Evolutionary conservation across 2,113 vertebrate genomes (phyloP), one percentile per base, ranked within the genome.

Genomic region (Saguinus midas): DNA sequence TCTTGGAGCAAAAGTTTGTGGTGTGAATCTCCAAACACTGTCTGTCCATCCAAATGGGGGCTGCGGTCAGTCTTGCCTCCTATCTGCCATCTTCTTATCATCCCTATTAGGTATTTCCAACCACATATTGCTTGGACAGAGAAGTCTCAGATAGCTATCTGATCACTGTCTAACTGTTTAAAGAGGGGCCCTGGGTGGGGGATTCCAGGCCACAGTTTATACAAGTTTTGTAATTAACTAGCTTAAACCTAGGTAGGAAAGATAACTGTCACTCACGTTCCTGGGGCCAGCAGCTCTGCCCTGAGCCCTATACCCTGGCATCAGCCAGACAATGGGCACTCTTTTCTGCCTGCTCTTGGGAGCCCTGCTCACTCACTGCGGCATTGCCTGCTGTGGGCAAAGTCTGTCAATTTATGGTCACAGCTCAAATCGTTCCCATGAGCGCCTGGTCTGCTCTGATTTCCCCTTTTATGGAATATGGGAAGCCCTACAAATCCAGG

Each of bases 321-420:
- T 10, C 11, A 9, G 11, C 14, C 1, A 1, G 9, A 1, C 3
- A 8, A 29, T 0, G 68, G 9, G 2, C 17, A 1, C 8, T 1
- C 25, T 8, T 10, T 20, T 40, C 29, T 29, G 3, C 32, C 20
- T 58, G 21, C 10, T 7, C 10, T 1, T 0, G 3, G 52, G 75
- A 6, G 1, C 43, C 32, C 6, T 17, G 13, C 25, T 13, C 12
- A 11, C 9, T 5, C 8, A 27, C 18, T 6, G 14, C 5, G 9
- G 43, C 14, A 43, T 27, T 35, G 1, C 12, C 2, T 2, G 40
- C 5, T 3, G 0, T 0, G 12, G 11, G 5, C 12, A 1, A 1
- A 9, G 21, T 68, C 61, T 40, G 25, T 12, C 14, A 11, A 0
- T 43, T 4, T 10, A 14, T 3, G 4, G 0, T 11, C 6, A 61